phyloP scores from a whole-genome alignment of 2,888 invertebrate species.

The Pycnomerus fuliginosus region DNA sequence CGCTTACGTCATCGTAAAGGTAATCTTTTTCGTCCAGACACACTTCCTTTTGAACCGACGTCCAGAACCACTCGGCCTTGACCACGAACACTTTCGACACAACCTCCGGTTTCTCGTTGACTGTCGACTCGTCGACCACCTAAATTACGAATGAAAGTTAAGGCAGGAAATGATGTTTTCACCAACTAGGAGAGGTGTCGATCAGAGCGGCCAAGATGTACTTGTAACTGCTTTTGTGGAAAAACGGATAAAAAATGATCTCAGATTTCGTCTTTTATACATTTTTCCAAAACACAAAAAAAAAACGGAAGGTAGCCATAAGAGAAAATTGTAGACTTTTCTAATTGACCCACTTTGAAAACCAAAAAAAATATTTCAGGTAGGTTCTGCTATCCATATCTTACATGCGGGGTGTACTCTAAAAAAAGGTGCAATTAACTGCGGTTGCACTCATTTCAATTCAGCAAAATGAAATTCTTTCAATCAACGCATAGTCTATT shows the following conservation, averaged over 20 bases:
- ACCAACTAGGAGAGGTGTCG: too few relatives aligned
- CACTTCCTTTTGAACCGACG: constrained; percentile 93
- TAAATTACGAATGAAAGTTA: constrained; percentile 46
- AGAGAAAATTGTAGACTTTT: too few relatives aligned
- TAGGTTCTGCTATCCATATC: too few relatives aligned
- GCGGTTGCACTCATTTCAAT: too few relatives aligned
- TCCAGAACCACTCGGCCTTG: constrained; percentile 98
- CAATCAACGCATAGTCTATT: too few relatives aligned
- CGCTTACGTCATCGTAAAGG: constrained; percentile 81
- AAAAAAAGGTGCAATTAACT: too few relatives aligned
- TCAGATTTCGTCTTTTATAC: not conserved
- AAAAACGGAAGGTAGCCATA: not conserved
- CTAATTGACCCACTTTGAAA: too few relatives aligned
- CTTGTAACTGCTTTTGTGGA: too few relatives aligned
- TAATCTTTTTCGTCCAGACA: constrained; percentile 90
- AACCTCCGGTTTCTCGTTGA: constrained; percentile 67
- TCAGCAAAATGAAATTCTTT: too few relatives aligned
- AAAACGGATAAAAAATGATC: not conserved
- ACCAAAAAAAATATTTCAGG: too few relatives aligned
- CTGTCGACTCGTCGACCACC: constrained; percentile 82
- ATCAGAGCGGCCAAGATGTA: too few relatives aligned
- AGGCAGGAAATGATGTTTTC: not conserved
- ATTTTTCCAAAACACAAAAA: not conserved
- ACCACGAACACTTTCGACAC: constrained; percentile 69
- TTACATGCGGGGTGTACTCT: too few relatives aligned